Evolutionary conservation across 2,113 vertebrate species (phyloP).

Genomic region (Lepidothrix coronata): DNA sequence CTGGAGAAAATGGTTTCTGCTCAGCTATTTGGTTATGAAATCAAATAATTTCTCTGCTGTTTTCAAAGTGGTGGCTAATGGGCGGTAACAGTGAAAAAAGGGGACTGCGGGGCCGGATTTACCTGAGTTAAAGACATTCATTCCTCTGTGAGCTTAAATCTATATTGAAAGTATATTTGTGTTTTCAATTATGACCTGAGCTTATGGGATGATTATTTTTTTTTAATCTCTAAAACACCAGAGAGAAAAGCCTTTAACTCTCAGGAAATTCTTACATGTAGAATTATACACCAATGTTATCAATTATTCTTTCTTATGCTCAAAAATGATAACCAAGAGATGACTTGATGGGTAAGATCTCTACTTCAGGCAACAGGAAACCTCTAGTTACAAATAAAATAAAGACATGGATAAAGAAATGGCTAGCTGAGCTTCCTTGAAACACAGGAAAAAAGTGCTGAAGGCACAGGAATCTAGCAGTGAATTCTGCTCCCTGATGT

Average conservation of each 20-base stretch:
- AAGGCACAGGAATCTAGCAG: not conserved
- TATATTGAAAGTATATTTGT: conserved; percentile 28
- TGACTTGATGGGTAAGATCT: not conserved
- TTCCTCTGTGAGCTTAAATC: conserved; percentile 13
- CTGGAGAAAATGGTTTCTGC: conserved; percentile 47
- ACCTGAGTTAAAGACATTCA: conserved; percentile 41
- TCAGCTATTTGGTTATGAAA: conserved; percentile 61
- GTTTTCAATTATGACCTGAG: conserved; percentile 45
- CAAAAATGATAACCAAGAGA: conserved; percentile 26
- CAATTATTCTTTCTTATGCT: conserved; percentile 34
- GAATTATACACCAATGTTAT: conserved; percentile 2
- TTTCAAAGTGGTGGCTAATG: conserved; percentile 33
- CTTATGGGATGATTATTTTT: not conserved
- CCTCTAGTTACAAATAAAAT: not conserved
- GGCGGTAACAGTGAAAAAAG: not conserved
- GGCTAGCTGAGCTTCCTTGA: not conserved
- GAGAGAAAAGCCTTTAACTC: conserved; percentile 31
- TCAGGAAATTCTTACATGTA: conserved; percentile 36
- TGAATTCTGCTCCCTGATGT: not conserved
- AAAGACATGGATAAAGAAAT: not conserved
- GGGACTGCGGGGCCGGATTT: not conserved
- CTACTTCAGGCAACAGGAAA: conserved; percentile 12
- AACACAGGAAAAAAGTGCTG: not conserved
- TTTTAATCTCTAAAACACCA: not conserved
- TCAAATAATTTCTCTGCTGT: conserved; percentile 29